Evolutionary conservation across 2,113 vertebrate species (phyloP), one percentile per base, ranked within the genome.

Genomic region (Campylomormyrus numenius): DNA sequence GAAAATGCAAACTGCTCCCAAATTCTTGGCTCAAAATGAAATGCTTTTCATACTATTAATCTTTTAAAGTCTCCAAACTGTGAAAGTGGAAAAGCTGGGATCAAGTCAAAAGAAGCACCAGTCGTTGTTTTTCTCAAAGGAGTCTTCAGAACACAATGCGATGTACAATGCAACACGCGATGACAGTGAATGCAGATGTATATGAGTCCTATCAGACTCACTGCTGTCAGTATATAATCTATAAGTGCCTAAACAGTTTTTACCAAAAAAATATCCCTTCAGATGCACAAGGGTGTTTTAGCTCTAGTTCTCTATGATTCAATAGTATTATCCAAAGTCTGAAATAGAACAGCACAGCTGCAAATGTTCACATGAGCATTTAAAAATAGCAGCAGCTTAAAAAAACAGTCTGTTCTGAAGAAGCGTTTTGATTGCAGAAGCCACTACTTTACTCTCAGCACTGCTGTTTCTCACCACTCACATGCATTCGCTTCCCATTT

Each of bases 31-130:
- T n/a, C 13, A 0, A 90, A 42, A 74, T 70, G 56, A 56, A 66
- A 86, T 89, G 58, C 53, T 66, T 56, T 53, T 90, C 90, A 88
- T 53, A 50, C 19, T 80, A 42, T 48, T 85, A 48, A 45, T 80
- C 48, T 83, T 52, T 9, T 21, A 83, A 89, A 85, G 88, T 91
- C 91, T 91, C 90, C 91, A 91, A 89, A 93, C 90, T 80, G 21
- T 48, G n/a, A 70, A 80, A 83, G 62, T 84, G 88, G 70, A 56
- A 56, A 53, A 39, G 46, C 58, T 42, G 49, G 42, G n/a, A 39
- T 50, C 15, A 11, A 2, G 49, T 56, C 45, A 66, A 35, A 50
- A 48, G 83, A 46, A 45, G 13, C 10, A 17, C 45, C 5, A 8
- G 21, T 0, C 77, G 9, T 27, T 62, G 53, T 49, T 31, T 46